Base-by-base conservation (phyloP, 2,888 invertebrate genomes). In the Oscheius sp. region DNA sequence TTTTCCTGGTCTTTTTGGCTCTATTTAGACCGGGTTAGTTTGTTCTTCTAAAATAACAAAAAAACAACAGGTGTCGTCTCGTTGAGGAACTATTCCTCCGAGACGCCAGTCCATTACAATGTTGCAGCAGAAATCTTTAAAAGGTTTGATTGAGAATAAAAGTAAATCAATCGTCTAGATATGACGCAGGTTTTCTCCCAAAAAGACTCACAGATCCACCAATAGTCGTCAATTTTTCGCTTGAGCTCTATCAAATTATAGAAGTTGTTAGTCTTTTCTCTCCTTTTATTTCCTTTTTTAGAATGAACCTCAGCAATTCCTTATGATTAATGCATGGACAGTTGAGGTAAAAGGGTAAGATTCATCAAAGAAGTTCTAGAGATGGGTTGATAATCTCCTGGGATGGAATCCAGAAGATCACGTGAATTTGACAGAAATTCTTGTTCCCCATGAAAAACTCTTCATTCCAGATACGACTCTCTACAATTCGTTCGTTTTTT, bases 221-320 rank as follows among this genome's bases (percentile, higher is more conserved):
- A 5, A 75, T 85, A 23, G 74, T 80, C 66, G 81, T 85, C 57
- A 75, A 76, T 33, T 85, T 85, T 66, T 78, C 78, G 25, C 82
- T 85, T 81, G 84, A 85, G 57, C 67, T 85, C 12, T 85, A 85
- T 73, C 85, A 85, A 68, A 81, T 85, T n/a, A 76, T 85, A 42
- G 81, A 84, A 65, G 73, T 85, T 72, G 85, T 85, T 52, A 61
- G 82, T 68, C 81, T n/a, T n/a, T 82, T 64, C 83, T 46, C 17
- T 17, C 46, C 46, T 10, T n/a, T 10, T 6, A 17, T 15, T 46
- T 46, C 23, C 23, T 15, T 33, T 73, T 81, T 70, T 53, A 85
- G 85, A 83, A 85, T 70, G 85, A 85, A 64, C 85, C 85, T 0
- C 82, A 84, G 65, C 85, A 85, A 71, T 84, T 78, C 72, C 65